Percentiles rank a stretch among this genome's conserved stretches.
Conservation (phyloP, 2,888 invertebrate genomes). For the Luffia ferchaultella region DNA sequence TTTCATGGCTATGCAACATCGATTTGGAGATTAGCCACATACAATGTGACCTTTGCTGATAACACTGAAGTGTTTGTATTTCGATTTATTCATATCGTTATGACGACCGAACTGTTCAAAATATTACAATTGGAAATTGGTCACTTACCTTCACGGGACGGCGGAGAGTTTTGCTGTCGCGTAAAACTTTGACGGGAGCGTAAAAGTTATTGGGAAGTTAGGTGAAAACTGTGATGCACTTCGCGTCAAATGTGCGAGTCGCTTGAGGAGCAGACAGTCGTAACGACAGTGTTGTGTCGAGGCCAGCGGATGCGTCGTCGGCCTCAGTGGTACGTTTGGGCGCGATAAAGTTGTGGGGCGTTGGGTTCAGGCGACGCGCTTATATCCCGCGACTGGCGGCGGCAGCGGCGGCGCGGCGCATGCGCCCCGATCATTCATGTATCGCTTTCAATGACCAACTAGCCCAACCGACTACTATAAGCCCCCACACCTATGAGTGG, state of each 20-base stretch:
- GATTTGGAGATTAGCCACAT: not conserved
- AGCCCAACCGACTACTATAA: not conserved
- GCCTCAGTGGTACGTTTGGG: constrained; percentile 46
- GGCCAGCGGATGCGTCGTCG: constrained; percentile 24
- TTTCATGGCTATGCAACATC: not conserved
- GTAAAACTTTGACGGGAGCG: not conserved
- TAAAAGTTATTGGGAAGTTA: too few relatives aligned
- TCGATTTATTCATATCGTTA: too few relatives aligned
- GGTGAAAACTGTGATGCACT: too few relatives aligned
- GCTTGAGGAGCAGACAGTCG: not conserved
- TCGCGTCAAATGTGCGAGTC: too few relatives aligned
- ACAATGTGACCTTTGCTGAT: not conserved
- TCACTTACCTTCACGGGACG: not conserved
- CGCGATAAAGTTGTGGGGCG: constrained; percentile 59
- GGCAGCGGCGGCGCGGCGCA: constrained; percentile 31
- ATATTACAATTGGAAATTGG: too few relatives aligned
- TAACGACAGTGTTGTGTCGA: not conserved
- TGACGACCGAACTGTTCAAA: too few relatives aligned
- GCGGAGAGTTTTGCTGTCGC: not conserved
- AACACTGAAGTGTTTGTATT: not conserved
- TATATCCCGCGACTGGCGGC: constrained; percentile 43
- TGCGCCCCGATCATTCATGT: constrained; percentile 50
- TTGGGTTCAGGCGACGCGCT: constrained; percentile 40
- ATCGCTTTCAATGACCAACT: constrained; percentile 55
- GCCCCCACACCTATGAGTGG: too few relatives aligned